Evolutionary conservation across 2,113 vertebrate species (phyloP), one percentile per base, ranked within the genome.

Genomic region (Loxodonta africana): DNA sequence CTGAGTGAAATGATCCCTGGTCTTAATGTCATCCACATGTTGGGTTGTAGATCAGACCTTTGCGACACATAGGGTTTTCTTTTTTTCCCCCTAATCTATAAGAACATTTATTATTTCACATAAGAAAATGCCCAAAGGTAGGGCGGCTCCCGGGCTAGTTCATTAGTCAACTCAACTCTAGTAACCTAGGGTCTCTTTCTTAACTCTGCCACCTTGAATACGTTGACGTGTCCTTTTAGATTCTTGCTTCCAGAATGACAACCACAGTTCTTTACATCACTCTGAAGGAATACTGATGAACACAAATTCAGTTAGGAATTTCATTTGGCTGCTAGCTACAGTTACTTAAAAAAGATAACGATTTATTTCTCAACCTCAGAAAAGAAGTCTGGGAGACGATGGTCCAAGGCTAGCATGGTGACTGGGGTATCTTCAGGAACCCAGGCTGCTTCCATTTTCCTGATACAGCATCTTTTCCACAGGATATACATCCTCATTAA

Each of bases 71-170:
- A 23, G 60, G 21, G 60, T 23, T 62, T 62, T 23, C 60, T 62
- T 62, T 57, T 57, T 57, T 57, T 48, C 48, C 14, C 51, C 14
- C 51, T 69, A 74, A 71, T 46, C 48, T 62, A 76, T 48, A 84
- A 78, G 6, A 2, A 92, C 4, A 88, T 83, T 63, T 71, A 63
- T 60, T 83, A 87, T 84, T 80, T 97, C 67, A 77, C 6, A n/a
- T 87, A 88, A 51, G 10, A 94, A 84, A 89, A 77, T 80, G 3
- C 71, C n/a, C 78, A 84, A 91, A 88, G 14, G 18, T 57, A 57
- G 53, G 11, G 12, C 53, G 2, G 11, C 15, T 81, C 73, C 18
- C 63, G 69, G 33, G 3, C 67, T 74, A 37, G 10, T 25, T 90
- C 46, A 85, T 83, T 48, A 63, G 41, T 77, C 14, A 73, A 46